phyloP scores from a whole-genome alignment of 2,888 invertebrate genomes.

The Digitonthophagus gazella region DNA sequence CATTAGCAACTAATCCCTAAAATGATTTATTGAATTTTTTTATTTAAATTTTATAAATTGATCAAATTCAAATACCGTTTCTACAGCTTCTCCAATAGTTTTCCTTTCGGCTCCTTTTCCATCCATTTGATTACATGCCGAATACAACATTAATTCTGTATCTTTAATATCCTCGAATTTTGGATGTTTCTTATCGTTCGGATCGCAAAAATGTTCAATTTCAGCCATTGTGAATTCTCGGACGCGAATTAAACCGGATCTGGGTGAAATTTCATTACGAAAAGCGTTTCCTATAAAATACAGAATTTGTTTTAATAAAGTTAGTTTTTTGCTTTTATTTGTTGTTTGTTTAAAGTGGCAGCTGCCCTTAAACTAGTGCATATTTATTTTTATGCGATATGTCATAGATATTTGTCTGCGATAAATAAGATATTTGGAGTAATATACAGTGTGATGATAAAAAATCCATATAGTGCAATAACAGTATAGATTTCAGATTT shows the following conservation, averaged over 20 bases:
- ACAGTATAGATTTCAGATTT: too few species aligned
- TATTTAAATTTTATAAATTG: background rate
- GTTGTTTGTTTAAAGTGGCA: background rate
- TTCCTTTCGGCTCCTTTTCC: constrained; percentile 79
- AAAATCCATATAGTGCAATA: too few species aligned
- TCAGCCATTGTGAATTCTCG: constrained; percentile 99
- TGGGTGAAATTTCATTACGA: constrained; percentile 98
- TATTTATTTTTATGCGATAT: background rate
- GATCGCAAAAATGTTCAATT: constrained; percentile 99
- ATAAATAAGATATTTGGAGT: too few species aligned
- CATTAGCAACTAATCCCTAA: constrained; percentile 85
- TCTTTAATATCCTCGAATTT: constrained; percentile 81
- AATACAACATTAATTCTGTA: constrained; percentile 80
- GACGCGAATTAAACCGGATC: constrained; percentile 92
- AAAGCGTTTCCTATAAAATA: constrained; percentile 76
- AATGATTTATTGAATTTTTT: constrained; percentile 32
- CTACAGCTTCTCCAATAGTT: constrained; percentile 88
- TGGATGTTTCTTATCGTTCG: constrained; percentile 79
- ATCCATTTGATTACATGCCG: constrained; percentile 97
- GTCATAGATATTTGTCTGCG: too few species aligned
- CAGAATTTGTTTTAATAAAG: too few species aligned
- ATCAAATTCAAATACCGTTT: constrained; percentile 50
- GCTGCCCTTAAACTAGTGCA: background rate
- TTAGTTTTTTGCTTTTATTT: background rate
- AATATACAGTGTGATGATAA: too few species aligned